Evolutionary conservation across 2,888 invertebrate genomes (phyloP).

Genomic region (Sarcophaga caerulescens): DNA sequence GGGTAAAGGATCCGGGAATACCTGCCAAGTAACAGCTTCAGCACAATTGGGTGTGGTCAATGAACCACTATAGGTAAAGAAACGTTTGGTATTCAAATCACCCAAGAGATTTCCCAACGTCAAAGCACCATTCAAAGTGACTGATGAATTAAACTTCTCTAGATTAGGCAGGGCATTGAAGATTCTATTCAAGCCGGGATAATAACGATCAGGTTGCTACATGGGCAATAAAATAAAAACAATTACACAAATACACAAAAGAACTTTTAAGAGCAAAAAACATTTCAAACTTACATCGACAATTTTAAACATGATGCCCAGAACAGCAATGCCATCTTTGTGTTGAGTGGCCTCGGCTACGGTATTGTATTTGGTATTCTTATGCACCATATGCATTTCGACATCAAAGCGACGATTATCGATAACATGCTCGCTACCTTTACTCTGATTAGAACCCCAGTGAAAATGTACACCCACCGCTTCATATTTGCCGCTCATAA

Average conservation of each 20-base stretch:
- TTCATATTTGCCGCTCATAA: constrained; percentile 70
- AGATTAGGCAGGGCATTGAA: constrained; percentile 72
- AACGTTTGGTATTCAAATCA: constrained; percentile 71
- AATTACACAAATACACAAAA: background rate
- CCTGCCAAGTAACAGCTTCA: constrained; percentile 69
- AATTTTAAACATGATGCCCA: constrained; percentile 84
- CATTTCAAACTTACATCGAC: constrained; percentile 52
- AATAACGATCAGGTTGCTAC: constrained; percentile 47
- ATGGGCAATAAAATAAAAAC: background rate
- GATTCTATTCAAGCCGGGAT: constrained; percentile 70
- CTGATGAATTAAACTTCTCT: constrained; percentile 65
- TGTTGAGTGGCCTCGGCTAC: constrained; percentile 81
- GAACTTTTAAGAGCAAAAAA: background rate
- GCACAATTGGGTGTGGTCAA: constrained; percentile 71
- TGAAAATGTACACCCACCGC: constrained; percentile 83
- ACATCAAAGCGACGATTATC: constrained; percentile 82
- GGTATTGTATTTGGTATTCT: constrained; percentile 83
- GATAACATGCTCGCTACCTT: constrained; percentile 83
- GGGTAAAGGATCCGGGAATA: constrained; percentile 68
- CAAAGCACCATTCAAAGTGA: constrained; percentile 68
- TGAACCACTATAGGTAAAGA: constrained; percentile 74
- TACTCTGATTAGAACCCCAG: constrained; percentile 86
- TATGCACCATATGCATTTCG: constrained; percentile 87
- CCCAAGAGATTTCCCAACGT: constrained; percentile 72
- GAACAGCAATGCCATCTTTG: constrained; percentile 84